Base-by-base conservation (phyloP, 2,113 vertebrate species). In the Regulus satrapa region DNA sequence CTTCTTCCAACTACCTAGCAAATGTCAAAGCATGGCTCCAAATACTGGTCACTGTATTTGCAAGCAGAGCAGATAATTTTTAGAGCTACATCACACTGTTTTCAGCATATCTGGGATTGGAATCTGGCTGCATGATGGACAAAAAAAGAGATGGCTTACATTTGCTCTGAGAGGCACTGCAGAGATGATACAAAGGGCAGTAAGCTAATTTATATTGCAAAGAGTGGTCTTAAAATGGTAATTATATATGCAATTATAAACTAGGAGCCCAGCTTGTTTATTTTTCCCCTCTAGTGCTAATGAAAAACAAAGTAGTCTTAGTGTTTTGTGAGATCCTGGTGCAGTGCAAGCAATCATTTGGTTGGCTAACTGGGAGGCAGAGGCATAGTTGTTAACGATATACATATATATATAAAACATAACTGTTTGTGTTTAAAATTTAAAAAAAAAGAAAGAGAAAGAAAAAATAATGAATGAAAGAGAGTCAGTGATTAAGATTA, bases 221-320 rank as follows among this genome's bases (percentile, higher is more conserved):
- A 78, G 72, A 89, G 75, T 93, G 64, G 51, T 78, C 91, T 92
- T 95, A 91, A 92, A 95, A 73, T 88, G 80, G 80, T 92, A 95
- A 92, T 94, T 96, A 90, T 72, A 86, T 92, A 81, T 72, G 75
- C 40, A 93, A 56, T 88, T 94, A 86, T 61, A 93, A 94, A 78
- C 38, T 85, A 90, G 67, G 73, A 94, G 29, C 58, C 74, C 55
- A 85, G 76, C 31, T 61, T 91, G 68, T 92, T 90, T 93, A 61
- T 94, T 92, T 89, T 88, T 51, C 18, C 38, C 31, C 38, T 84
- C 52, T 88, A 86, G 56, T 79, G 87, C 46, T 93, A 81, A 87
- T 83, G 89, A 91, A 95, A 97, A 96, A 34, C 79, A 88, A 94
- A 95, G 63, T 85, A 79, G 73, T 77, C 76, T 82, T 74, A 69